Evolutionary conservation across 2,888 invertebrate genomes (phyloP).

Genomic region (Athalia cordata): DNA sequence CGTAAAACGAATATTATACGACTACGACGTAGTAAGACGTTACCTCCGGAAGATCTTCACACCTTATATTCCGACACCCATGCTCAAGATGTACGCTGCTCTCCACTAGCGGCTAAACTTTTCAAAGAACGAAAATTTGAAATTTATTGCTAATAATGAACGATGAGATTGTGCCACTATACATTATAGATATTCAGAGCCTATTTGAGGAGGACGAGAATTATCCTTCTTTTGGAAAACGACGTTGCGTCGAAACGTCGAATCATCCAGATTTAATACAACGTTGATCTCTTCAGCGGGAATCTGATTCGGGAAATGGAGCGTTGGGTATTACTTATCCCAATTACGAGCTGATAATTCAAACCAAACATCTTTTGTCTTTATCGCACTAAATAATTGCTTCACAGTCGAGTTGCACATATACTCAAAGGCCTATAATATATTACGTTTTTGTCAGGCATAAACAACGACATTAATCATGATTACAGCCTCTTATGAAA

Average conservation of each 20-base stretch:
- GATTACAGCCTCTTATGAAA: neutral
- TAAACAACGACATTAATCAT: neutral
- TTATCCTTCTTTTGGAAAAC: too few relatives aligned
- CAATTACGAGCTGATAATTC: constrained; percentile 1
- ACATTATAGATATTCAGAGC: too few relatives aligned
- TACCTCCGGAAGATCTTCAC: constrained; percentile 36
- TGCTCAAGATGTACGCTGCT: neutral
- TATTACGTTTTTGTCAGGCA: neutral
- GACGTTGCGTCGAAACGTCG: too few relatives aligned
- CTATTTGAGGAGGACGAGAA: too few relatives aligned
- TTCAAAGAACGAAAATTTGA: neutral
- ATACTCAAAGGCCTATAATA: neutral
- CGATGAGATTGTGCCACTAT: too few relatives aligned
- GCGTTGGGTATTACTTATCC: too few relatives aligned
- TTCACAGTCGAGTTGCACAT: neutral
- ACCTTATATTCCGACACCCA: neutral
- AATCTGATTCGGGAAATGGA: too few relatives aligned
- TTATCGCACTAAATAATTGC: constrained; percentile 13
- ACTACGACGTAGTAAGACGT: neutral
- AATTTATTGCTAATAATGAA: neutral
- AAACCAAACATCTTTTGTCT: neutral
- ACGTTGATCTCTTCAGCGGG: too few relatives aligned
- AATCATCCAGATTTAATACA: too few relatives aligned
- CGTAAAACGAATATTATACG: too few relatives aligned
- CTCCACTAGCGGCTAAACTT: neutral